Conservation (phyloP, 2,797 vertebrate genomes). For the Rhynchonycteris naso region DNA sequence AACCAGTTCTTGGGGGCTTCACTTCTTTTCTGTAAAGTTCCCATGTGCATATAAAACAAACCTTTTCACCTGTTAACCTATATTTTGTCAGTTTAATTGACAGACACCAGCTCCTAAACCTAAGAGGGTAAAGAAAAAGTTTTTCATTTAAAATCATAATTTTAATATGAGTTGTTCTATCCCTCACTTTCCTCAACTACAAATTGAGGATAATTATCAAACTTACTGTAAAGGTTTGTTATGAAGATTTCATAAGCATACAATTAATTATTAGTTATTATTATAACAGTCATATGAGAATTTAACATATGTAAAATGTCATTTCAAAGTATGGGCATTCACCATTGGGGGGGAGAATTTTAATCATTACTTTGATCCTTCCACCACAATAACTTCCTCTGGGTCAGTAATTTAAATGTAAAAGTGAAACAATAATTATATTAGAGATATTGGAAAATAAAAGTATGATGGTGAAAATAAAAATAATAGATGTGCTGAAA, state of each 20-base stretch:
- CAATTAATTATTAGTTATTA: conserved; percentile 2
- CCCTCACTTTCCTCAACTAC: conserved; percentile 1
- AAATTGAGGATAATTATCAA: neutral
- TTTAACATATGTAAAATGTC: neutral
- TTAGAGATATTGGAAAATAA: neutral
- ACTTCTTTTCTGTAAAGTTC: neutral
- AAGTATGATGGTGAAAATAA: neutral
- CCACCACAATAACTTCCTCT: neutral
- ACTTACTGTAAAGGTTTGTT: neutral
- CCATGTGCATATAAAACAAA: neutral
- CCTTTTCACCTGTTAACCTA: neutral
- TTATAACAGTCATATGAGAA: neutral
- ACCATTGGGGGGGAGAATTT: neutral
- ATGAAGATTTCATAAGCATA: neutral
- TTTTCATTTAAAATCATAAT: neutral
- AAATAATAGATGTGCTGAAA: neutral
- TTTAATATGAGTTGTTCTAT: neutral
- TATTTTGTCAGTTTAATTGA: neutral
- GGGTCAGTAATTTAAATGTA: neutral
- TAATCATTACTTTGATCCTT: neutral
- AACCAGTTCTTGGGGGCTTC: neutral
- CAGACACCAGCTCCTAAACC: neutral
- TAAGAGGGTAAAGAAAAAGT: neutral
- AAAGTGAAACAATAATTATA: neutral
- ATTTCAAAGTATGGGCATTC: neutral